Base-by-base conservation (phyloP, 2,113 vertebrate genomes). In the Archilochus colubris region DNA sequence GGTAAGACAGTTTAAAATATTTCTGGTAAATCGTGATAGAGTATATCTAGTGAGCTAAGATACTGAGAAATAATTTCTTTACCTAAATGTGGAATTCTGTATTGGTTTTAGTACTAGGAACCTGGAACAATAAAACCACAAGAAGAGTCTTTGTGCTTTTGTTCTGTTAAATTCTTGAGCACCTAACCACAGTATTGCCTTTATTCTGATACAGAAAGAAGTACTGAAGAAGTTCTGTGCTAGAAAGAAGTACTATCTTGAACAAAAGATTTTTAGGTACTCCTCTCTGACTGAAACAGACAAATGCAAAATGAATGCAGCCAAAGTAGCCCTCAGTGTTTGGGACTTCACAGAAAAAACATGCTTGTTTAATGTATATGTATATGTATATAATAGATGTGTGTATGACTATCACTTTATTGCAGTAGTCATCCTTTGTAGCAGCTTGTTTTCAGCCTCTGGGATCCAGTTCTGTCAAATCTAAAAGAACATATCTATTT, bases 1-100 rank as follows among this genome's bases (percentile, higher is more conserved):
- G 95, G 97, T 97, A 96, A 96, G 96, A 84, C 5, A 31, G 18
- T 83, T 88, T 81, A 79, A 78, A 3, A 1, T 74, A 50, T 70
- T 83, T 83, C 33, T 6, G 33, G 55, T 78, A 89, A 20, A 28
- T 70, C 72, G 72, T 10, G 7, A n/a, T 46, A 80, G 31, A 19
- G 61, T 53, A 66, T 4, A 6, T 55, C 31, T 78, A 38, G 30
- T 64, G 38, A 81, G 27, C 48, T 84, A 82, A 70, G 48, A 80
- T 73, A n/a, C 3, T 66, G 55, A 79, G 75, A 83, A 89, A 58
- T 33, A 55, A 38, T 58, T 88, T 75, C 9, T 91, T 88, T 23
- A n/a, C 19, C 14, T 73, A 75, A 73, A 77, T 30, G 33, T 55
- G 16, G 11, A 86, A 62, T 70, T 77, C 46, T 51, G 1, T 62